Evolutionary conservation across 2,113 vertebrate species (phyloP).

Genomic region (Phrynocephalus versicolor): DNA sequence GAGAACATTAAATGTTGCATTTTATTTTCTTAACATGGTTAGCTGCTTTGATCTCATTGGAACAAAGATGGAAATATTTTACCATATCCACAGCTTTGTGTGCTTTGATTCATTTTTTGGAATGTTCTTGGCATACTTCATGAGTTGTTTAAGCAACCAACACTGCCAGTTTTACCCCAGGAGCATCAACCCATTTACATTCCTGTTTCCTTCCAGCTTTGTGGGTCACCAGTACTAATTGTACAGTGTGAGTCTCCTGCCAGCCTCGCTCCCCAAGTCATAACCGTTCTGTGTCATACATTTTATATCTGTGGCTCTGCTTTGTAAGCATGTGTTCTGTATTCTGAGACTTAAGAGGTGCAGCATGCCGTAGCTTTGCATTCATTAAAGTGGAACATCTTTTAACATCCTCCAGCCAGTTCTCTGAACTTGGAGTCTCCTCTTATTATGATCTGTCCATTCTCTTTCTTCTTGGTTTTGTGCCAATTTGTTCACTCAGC

Average conservation of each 20-base stretch:
- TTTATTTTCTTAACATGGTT: slow-evolving; percentile 26
- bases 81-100: not conserved
- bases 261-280: not conserved
- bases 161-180: not conserved
- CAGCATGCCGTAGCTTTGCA: not conserved
- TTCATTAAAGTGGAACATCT: slow-evolving; percentile 22
- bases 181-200: not conserved
- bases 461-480: not conserved
- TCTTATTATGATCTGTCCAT: not conserved
- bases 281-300: not conserved
- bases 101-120: not conserved
- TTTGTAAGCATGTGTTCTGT: not conserved
- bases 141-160: slow-evolving; percentile 38
- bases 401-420: slow-evolving; percentile 19
- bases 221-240: not conserved
- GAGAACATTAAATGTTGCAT: slow-evolving; percentile 7
- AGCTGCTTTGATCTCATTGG: slow-evolving; percentile 39
- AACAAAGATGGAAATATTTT: slow-evolving; percentile 14
- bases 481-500: slow-evolving; percentile 7
- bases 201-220: not conserved
- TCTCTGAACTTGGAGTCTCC: not conserved
- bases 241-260: not conserved
- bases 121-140: slow-evolving; percentile 1
- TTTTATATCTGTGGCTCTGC: slow-evolving; percentile 10
- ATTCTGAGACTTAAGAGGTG: slow-evolving; percentile 5